phyloP scores from a whole-genome alignment of 2,113 vertebrate species.

The Bothrops jararaca region DNA sequence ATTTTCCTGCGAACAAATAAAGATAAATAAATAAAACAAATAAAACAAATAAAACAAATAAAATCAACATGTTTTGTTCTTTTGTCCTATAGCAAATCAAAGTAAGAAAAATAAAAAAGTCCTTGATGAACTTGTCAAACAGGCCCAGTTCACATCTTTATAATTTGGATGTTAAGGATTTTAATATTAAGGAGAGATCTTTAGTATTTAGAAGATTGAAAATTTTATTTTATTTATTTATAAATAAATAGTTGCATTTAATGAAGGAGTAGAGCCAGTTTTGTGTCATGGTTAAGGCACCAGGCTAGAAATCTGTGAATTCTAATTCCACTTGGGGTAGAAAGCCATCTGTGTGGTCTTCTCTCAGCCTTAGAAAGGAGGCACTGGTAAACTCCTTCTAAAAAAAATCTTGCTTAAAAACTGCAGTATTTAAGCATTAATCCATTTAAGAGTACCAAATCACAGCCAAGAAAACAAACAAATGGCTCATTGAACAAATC shows the following conservation, averaged over 20 bases:
- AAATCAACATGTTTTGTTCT: background rate
- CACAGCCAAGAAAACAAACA: background rate
- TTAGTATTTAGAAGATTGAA: background rate
- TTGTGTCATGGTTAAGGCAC: background rate
- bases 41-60: too few species aligned
- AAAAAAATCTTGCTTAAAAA: background rate
- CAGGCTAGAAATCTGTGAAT: background rate
- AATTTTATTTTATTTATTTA: too few species aligned
- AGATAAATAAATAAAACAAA: too few species aligned
- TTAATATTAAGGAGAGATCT: background rate
- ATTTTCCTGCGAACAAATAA: background rate
- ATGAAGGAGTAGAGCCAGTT: background rate
- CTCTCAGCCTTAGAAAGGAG: background rate
- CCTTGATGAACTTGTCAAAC: background rate
- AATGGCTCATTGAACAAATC: background rate
- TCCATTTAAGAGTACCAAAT: background rate
- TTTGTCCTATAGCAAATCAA: background rate
- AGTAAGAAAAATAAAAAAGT: background rate
- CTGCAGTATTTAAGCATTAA: background rate
- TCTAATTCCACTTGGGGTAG: background rate
- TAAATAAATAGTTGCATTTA: background rate
- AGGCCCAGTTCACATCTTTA: background rate
- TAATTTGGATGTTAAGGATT: too few species aligned
- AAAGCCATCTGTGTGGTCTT: background rate
- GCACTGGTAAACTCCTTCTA: background rate